phyloP scores from a whole-genome alignment of 2,888 invertebrate genomes.

The Pristionchus japonicus region DNA sequence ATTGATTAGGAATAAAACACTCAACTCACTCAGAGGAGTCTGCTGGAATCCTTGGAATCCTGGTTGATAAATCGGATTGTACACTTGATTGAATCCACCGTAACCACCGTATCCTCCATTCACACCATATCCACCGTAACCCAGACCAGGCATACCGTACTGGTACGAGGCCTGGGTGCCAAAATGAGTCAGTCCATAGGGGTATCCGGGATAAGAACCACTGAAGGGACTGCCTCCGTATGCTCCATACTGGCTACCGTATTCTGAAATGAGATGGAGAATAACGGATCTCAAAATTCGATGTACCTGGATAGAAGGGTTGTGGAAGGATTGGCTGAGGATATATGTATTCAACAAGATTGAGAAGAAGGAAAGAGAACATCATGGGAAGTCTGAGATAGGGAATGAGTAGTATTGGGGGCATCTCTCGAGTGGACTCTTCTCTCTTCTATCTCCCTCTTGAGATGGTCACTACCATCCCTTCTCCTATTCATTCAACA shows the following conservation, averaged over 20 bases:
- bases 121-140: neutral
- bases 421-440: neutral
- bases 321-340: slow-evolving; percentile 23
- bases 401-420: slow-evolving; percentile 24
- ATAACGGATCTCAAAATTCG: neutral
- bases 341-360: neutral
- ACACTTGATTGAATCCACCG: neutral
- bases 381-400: neutral
- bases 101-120: neutral
- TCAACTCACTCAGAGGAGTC: slow-evolving; percentile 30
- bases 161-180: slow-evolving; percentile 34
- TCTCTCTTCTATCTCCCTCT: slow-evolving; percentile 24
- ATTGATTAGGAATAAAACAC: too few species aligned
- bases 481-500: slow-evolving; percentile 13
- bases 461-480: slow-evolving; percentile 6
- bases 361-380: neutral
- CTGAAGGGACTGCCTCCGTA: slow-evolving; percentile 6
- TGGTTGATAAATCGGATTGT: neutral
- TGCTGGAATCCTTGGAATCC: neutral
- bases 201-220: neutral
- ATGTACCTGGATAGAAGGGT: slow-evolving; percentile 30
- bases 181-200: slow-evolving; percentile 38
- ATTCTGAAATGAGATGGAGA: neutral
- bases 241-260: neutral
- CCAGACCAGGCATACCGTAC: neutral